Percentiles rank a stretch among this genome's conserved stretches.
Conservation (phyloP, 2,888 invertebrate genomes). For the Penaeus monodon region DNA sequence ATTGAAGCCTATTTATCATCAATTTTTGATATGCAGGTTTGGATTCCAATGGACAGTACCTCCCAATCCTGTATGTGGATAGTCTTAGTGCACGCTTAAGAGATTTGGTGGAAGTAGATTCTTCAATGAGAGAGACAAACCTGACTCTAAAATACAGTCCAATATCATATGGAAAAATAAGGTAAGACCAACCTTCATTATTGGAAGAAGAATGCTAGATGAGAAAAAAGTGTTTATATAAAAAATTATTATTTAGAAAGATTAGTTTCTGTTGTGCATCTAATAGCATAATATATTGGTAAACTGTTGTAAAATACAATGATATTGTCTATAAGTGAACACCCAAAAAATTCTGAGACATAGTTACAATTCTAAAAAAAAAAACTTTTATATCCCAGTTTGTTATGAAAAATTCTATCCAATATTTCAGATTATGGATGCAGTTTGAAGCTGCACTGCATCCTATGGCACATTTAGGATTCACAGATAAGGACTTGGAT, state of each 20-base stretch:
- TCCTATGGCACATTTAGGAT: conserved; percentile 82
- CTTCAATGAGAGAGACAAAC: conserved; percentile 76
- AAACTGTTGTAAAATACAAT: too few species aligned
- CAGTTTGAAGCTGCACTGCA: conserved; percentile 83
- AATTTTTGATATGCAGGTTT: conserved; percentile 71
- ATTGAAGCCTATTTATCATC: not conserved
- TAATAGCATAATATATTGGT: too few species aligned
- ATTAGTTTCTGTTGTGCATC: too few species aligned
- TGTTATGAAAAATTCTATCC: not conserved
- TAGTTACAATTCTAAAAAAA: too few species aligned
- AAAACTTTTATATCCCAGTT: not conserved
- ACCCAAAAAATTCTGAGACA: too few species aligned
- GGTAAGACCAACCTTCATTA: conserved; percentile 25
- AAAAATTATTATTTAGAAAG: not conserved
- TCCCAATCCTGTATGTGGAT: conserved; percentile 88
- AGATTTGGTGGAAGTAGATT: conserved; percentile 80
- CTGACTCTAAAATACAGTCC: conserved; percentile 71
- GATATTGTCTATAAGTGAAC: too few species aligned
- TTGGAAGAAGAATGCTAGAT: not conserved
- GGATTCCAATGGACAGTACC: conserved; percentile 75
- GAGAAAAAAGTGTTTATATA: not conserved
- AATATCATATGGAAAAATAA: conserved; percentile 59
- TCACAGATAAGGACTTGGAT: conserved; percentile 93
- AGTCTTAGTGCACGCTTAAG: conserved; percentile 83
- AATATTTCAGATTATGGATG: conserved; percentile 76